Base-by-base conservation (phyloP, 2,888 invertebrate genomes). In the Nomada goodeniana region DNA sequence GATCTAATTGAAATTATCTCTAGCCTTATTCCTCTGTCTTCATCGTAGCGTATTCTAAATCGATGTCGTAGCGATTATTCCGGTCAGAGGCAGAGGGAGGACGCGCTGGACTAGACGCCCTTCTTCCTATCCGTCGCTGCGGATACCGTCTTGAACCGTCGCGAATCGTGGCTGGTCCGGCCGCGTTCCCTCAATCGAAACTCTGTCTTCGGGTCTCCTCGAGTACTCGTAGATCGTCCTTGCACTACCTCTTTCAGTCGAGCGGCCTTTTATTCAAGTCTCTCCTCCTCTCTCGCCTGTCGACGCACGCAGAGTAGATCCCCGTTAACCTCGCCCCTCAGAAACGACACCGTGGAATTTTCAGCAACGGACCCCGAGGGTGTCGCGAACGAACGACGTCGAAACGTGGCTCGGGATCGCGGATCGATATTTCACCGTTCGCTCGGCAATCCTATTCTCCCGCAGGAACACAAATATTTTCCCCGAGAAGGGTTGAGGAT, bases 41-140 rank as follows among this genome's bases (percentile, higher is more conserved):
- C 55, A 36, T 69, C 29, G 7, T 80, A 60, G 44, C 50, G 57
- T 87, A 82, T 87, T 87, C 85, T 85, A 85, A 87, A 87, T 87
- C 63, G 74, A 69, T 87, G 82, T 86, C 26, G 69, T 86, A 86
- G 80, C 15, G 47, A 47, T 76, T 72, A 47, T 70, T 47, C 69
- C 61, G 57, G 20, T 29, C 83, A 82, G 73, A 60, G 60, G 10
- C 53, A 20, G 47, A 29, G 26, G 10, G 18, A 2, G 3, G 63
- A 50, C 9, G 23, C 13, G 29, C 11, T 9, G 63, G 52, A 42
- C n/a, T 26, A 26, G 26, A 15, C 23, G 70, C 36, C 23, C 23
- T 23, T 36, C 20, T 13, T 1, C 13, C 20, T 11, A 29, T 59
- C 13, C 11, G 13, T 69, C 69, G 44, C 29, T n/a, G 18, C 20